These are phyloP conservation scores for Scotopteryx bipunctaria DNA, from an alignment of 2,888 invertebrate genomes.

Conservation along the genomic window DNA sequence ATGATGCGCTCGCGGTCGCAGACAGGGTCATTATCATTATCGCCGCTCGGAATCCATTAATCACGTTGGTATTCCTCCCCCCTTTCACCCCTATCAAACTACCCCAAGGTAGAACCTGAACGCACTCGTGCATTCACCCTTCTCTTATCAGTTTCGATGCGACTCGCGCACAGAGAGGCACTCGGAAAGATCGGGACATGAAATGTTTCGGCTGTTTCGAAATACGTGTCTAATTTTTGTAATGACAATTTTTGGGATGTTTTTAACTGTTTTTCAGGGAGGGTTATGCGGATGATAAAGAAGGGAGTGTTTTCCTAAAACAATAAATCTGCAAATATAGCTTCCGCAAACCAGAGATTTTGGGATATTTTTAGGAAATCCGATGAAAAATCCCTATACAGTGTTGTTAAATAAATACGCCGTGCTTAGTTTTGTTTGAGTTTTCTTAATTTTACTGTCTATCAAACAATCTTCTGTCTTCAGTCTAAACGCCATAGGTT, in stretches of 20 bases:
- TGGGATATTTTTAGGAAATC: no score
- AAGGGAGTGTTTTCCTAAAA: conserved; percentile 11
- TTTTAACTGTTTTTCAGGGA: conserved; percentile 15
- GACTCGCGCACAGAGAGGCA: conserved; percentile 64
- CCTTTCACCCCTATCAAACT: conserved; percentile 42
- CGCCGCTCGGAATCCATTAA: conserved; percentile 77
- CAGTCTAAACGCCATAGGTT: no score
- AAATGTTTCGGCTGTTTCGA: conserved; percentile 17
- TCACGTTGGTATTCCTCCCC: conserved; percentile 72
- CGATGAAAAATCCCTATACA: no score
- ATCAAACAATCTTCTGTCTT: no score
- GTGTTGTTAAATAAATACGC: no score
- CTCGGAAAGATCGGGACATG: conserved; percentile 56
- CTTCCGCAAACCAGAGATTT: neutral
- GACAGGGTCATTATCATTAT: conserved; percentile 79
- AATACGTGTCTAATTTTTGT: conserved; percentile 24
- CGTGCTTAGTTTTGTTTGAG: no score
- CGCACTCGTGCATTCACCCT: conserved; percentile 80
- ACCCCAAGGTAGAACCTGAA: conserved; percentile 67
- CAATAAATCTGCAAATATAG: conserved; percentile 13
- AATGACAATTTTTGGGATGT: conserved; percentile 2
- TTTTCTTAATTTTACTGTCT: no score
- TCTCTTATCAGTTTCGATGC: conserved; percentile 77
- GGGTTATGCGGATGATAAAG: neutral
- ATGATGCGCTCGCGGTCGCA: conserved; percentile 70